A percentile compares a stretch with the other conserved stretches of the same genome.
Evolutionary conservation across 2,888 invertebrate genomes (phyloP).

Genomic region (Boloria euphrosyne): DNA sequence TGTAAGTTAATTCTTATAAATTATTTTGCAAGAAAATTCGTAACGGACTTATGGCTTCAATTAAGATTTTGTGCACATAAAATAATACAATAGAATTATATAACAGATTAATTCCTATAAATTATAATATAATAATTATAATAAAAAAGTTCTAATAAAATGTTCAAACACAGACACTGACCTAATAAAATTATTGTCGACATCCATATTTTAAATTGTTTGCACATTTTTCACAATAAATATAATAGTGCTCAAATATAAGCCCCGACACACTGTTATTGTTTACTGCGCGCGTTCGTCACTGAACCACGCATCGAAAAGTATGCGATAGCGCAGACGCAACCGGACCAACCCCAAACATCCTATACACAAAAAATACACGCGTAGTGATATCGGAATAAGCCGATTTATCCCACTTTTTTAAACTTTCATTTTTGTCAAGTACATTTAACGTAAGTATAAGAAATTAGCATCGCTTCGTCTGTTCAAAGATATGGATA

Average conservation of each 20-base stretch:
- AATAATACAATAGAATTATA: background rate
- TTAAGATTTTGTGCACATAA: too few species aligned
- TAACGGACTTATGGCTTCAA: too few species aligned
- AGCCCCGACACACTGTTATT: too few species aligned
- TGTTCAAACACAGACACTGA: constrained; percentile 10
- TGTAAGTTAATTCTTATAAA: constrained; percentile 22
- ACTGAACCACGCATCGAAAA: constrained; percentile 14
- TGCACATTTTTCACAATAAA: constrained; percentile 18
- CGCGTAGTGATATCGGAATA: background rate
- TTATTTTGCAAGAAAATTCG: too few species aligned
- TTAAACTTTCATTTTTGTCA: background rate
- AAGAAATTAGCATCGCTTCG: background rate
- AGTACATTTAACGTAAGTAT: background rate
- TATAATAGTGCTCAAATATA: too few species aligned
- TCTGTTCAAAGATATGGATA: too few species aligned
- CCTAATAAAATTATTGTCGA: constrained; percentile 23
- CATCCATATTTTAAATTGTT: constrained; percentile 27
- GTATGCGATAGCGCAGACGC: constrained; percentile 21
- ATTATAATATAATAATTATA: background rate
- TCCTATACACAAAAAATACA: constrained; percentile 3
- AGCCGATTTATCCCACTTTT: background rate
- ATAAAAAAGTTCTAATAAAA: background rate
- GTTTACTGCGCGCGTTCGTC: constrained; percentile 10
- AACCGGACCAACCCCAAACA: constrained; percentile 17
- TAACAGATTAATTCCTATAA: background rate